Evolutionary conservation across 2,888 invertebrate species (phyloP), one percentile per base, ranked within the genome.

Genomic region (Archips xylosteana): DNA sequence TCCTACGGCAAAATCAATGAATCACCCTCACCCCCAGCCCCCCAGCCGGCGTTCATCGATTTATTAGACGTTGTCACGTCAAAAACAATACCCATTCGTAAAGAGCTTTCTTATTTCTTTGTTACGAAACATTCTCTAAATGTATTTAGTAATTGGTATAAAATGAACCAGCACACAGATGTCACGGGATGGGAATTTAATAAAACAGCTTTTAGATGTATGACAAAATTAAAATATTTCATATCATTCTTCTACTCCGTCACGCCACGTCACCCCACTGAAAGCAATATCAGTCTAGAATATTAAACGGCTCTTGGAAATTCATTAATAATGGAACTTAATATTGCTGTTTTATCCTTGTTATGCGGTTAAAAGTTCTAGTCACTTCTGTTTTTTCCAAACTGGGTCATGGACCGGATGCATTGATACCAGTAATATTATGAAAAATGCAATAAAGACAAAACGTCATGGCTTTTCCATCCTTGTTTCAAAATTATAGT

Each of bases 101-200:
- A n/a, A n/a, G n/a, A n/a, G n/a, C n/a, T n/a, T n/a, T n/a, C n/a
- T n/a, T n/a, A n/a, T n/a, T n/a, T n/a, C n/a, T n/a, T n/a, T n/a
- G n/a, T n/a, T n/a, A n/a, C n/a, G n/a, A n/a, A n/a, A n/a, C n/a
- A n/a, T n/a, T n/a, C n/a, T n/a, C n/a, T n/a, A n/a, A n/a, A n/a
- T 23, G 23, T 23, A 23, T 23, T 23, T 23, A 23, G 23, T 47
- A 13, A 4, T 47, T 47, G n/a, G 36, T 32, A 51, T 51, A 49
- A 34, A 51, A 49, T 23, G 1, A 10, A 47, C 13, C 32, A 32
- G 8, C 12, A 34, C 8, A 1, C 12, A 64, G 12, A 47, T 49
- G 32, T 49, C 64, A 36, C 13, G 64, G 36, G 51, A 51, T 5
- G 49, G 15, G 65, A 65, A 65, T 65, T 65, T 65, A 49, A 36